phyloP scores from a whole-genome alignment of 2,113 vertebrate species.

The Ceyx margarethae region DNA sequence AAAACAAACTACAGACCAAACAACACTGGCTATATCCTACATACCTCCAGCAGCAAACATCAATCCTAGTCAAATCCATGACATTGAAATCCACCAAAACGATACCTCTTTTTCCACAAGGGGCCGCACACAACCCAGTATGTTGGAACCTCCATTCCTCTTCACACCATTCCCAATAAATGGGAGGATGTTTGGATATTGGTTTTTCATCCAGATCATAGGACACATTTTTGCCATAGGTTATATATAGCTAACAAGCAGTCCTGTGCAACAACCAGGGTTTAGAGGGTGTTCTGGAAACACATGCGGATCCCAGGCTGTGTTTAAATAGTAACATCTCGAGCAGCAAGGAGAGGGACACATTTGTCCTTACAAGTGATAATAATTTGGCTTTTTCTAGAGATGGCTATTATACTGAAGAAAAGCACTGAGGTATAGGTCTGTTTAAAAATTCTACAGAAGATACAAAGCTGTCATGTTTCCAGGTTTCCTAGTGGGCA shows the following conservation, averaged over 20 bases:
- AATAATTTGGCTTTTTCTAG: slow-evolving; percentile 1
- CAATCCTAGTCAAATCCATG: slow-evolving; percentile 69
- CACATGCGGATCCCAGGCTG: neutral
- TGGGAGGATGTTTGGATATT: neutral
- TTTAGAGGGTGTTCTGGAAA: neutral
- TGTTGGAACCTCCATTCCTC: slow-evolving; percentile 38
- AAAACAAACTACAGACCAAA: slow-evolving; percentile 62
- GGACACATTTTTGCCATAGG: neutral
- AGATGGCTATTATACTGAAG: neutral
- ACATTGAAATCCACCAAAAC: slow-evolving; percentile 57
- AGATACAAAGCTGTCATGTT: neutral
- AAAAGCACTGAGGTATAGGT: neutral
- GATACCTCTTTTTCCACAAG: slow-evolving; percentile 21
- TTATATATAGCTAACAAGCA: slow-evolving; percentile 2
- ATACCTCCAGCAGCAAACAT: slow-evolving; percentile 69
- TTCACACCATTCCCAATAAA: slow-evolving; percentile 40
- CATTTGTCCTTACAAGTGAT: neutral
- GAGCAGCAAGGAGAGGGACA: neutral
- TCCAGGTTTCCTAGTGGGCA: neutral
- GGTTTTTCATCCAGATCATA: slow-evolving; percentile 38
- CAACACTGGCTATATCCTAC: slow-evolving; percentile 68
- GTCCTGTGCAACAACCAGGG: neutral
- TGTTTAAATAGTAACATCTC: neutral
- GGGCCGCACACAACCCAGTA: neutral
- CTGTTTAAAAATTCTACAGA: slow-evolving; percentile 2